Conservation (phyloP, 2,888 invertebrate genomes). For the Spilosoma lubricipeda region DNA sequence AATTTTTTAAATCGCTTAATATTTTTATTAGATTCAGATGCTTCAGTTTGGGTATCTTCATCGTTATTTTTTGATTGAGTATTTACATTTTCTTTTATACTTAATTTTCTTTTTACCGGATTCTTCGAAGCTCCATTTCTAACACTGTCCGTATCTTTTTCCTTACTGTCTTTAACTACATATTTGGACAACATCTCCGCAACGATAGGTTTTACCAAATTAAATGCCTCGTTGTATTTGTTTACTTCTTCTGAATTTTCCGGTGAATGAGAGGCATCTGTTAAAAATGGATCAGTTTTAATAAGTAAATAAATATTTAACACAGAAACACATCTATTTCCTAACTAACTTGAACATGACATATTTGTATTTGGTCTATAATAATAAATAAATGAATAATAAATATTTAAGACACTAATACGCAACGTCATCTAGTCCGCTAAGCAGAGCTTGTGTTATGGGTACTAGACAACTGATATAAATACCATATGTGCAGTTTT, state of each 20-base stretch:
- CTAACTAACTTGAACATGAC: no score
- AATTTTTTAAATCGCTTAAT: neutral
- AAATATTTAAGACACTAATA: no score
- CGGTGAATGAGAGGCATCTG: neutral
- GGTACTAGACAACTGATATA: no score
- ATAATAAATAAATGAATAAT: no score
- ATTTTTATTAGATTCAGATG: neutral
- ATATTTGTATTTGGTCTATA: no score
- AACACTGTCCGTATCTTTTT: neutral
- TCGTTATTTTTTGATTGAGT: neutral
- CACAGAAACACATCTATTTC: no score
- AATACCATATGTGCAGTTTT: no score
- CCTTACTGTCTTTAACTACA: neutral
- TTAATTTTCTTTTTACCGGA: neutral
- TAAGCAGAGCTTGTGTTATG: no score
- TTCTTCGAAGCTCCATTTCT: neutral
- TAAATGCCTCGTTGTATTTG: neutral
- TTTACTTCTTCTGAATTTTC: neutral
- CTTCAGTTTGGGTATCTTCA: neutral
- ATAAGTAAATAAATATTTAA: no score
- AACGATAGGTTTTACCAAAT: conserved; percentile 8
- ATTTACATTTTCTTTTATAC: neutral
- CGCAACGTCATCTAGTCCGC: no score
- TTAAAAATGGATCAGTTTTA: neutral
- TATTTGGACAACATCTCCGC: conserved; percentile 1